Evolutionary conservation across 1,140 invertebrate genomes (phyloP), one percentile per base, ranked within the genome.

Genomic region (Hesperophylax magnus): DNA sequence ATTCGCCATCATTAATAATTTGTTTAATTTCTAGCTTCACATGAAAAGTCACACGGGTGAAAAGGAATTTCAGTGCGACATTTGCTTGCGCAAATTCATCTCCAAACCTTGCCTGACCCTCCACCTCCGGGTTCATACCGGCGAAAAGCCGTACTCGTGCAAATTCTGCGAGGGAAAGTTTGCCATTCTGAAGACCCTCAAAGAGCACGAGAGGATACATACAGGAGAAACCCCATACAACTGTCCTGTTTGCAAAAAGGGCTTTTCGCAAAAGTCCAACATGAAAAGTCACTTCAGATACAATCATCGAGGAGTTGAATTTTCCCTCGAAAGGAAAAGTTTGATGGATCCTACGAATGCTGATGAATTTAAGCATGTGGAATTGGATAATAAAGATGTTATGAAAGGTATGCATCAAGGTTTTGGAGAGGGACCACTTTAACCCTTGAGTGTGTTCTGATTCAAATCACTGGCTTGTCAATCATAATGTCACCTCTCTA

Each of bases 151-250:
- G 1, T 84, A 84, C 20, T 56, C 80, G 2, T 86, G 86, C 65
- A 75, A 83, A n/a, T 85, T 82, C n/a, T 86, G 85, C 63, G 83
- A 81, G 11, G 69, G 69, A 8, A 31, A 61, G 20, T 84, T 84
- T 54, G 60, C 75, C 20, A 79, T 76, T 2, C 77, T 76, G 60
- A 80, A 80, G 47, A 76, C 77, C 14, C 69, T 79, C n/a, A 80
- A 69, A 34, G 81, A 82, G 27, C 94, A 95, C 87, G 90, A 92
- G 88, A 86, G 91, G 20, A 90, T 90, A 20, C 91, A 92, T 84
- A 92, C 91, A 1, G 91, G 93, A 6, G 93, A 94, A 85, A 86
- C 92, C 65, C 93, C 93, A 3, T 93, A 85, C 74, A 78, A 84
- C 65, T 88, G 85, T 77, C 69, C 83, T 17, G 82, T 86, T 47